Evolutionary conservation across 2,797 vertebrate species (phyloP), one percentile per base, ranked within the genome.

Genomic region (Cuculus canorus): DNA sequence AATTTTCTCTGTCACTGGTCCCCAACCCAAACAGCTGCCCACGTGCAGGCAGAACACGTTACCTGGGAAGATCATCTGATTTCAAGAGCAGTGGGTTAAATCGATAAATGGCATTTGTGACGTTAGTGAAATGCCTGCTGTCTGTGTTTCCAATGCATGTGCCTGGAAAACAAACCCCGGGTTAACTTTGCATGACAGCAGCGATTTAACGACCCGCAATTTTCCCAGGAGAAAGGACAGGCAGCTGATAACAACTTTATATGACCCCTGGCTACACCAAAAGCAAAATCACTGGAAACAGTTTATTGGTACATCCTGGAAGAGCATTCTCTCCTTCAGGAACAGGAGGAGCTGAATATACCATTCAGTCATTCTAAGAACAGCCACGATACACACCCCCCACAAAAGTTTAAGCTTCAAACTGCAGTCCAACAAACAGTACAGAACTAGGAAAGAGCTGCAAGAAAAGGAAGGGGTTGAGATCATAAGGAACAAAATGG

Each of bases 71-170:
- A 96, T 97, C 98, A 18, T 98, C 98, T 54, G 98, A 92, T 70
- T 92, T 97, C 73, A 99, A 92, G 97, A 98, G 97, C 66, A 98
- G 1, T 0, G 99, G 99, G 30, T 97, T 96, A 71, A 99, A 99
- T 56, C 98, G 98, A 94, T 99, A 99, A 94, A 99, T 98, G 93
- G 98, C 96, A 3, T 82, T 93, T 66, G 98, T 98, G 94, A 99
- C 50, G 65, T 98, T 98, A 48, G 89, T 97, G 95, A 98, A 99
- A 95, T 99, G 98, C 53, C 98, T 98, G 96, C 99, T 99, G 96
- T 99, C 99, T 6, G 99, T 99, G 97, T 98, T 99, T 60, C 96
- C 99, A 56, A 99, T 56, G 85, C 99, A 99, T n/a, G 98, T 90
- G 84, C 98, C 99, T 99, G 95, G 83, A 96, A 64, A 89, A 92